These are phyloP conservation scores for Periophthalmus magnuspinnatus DNA, from an alignment of 2,797 vertebrate genomes.

Conservation along the genomic window DNA sequence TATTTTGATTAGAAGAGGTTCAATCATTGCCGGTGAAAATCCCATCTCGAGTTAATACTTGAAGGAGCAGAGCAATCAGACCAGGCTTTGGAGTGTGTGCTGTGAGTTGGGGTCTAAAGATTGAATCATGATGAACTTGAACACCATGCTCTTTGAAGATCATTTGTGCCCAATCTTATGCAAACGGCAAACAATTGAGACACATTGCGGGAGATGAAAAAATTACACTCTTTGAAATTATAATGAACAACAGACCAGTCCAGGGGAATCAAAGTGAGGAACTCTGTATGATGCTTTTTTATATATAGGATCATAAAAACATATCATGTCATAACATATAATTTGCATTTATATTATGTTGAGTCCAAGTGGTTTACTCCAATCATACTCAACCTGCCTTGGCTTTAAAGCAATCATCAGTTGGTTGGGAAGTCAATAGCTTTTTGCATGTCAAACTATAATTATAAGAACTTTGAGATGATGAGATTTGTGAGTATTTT, in stretches of 20 bases:
- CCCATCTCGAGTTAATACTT: slow-evolving; percentile 6
- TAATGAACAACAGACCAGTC: slow-evolving; percentile 19
- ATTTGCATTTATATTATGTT: slow-evolving; percentile 66
- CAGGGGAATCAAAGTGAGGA: slow-evolving; percentile 28
- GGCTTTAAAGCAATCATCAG: neutral
- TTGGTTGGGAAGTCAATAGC: neutral
- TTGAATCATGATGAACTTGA: slow-evolving; percentile 12
- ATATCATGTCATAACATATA: no score
- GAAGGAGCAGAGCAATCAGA: slow-evolving; percentile 15
- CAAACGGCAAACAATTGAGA: slow-evolving; percentile 11
- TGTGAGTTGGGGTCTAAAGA: slow-evolving; percentile 28
- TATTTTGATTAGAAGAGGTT: slow-evolving; percentile 5
- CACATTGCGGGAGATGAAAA: neutral
- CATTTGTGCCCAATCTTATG: slow-evolving; percentile 1
- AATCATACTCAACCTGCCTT: neutral
- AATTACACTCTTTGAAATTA: slow-evolving; percentile 31
- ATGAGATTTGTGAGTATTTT: no score
- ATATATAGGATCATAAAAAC: slow-evolving; percentile 11
- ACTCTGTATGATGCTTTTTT: neutral
- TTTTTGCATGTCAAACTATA: neutral
- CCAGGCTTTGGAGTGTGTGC: slow-evolving; percentile 13
- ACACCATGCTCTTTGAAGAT: slow-evolving; percentile 31
- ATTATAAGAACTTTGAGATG: neutral
- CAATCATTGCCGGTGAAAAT: slow-evolving; percentile 18
- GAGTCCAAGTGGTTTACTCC: slow-evolving; percentile 16